A percentile compares a stretch with the other conserved stretches of the same genome.
These are phyloP conservation scores for Apocheima hispidaria DNA, from an alignment of 2,888 invertebrate species.

Conservation along the genomic window DNA sequence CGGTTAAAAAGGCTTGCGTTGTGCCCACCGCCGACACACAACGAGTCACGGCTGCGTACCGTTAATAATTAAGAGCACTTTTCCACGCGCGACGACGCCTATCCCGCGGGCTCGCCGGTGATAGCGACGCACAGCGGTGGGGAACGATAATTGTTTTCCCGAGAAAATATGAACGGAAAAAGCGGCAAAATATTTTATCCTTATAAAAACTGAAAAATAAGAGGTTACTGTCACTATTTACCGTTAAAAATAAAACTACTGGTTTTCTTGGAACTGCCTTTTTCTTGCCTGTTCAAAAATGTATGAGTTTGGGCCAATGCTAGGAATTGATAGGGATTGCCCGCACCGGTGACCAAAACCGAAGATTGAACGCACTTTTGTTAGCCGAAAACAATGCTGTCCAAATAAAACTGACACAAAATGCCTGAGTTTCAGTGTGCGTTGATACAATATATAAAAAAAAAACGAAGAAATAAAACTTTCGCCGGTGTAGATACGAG, in stretches of 20 bases:
- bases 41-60: constrained; percentile 38
- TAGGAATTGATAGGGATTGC: constrained; percentile 10
- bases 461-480: too few species aligned
- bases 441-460: too few species aligned
- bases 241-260: background rate
- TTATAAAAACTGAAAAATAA: too few species aligned
- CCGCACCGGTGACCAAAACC: constrained; percentile 2
- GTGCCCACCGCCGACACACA: background rate
- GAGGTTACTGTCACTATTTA: background rate
- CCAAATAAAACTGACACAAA: constrained; percentile 10
- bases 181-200: background rate
- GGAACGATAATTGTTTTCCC: constrained; percentile 32
- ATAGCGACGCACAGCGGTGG: constrained; percentile 34
- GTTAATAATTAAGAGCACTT: constrained; percentile 81
- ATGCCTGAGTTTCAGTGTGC: background rate
- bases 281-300: constrained; percentile 14
- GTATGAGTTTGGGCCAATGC: constrained; percentile 11
- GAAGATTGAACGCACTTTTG: constrained; percentile 18
- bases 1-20: constrained; percentile 3
- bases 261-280: background rate
- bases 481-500: too few species aligned
- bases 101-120: constrained; percentile 34
- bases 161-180: constrained; percentile 1
- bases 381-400: constrained; percentile 3
- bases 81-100: constrained; percentile 52